Conservation (phyloP, 2,113 vertebrate species). For the Ancistrus triradiatus region DNA sequence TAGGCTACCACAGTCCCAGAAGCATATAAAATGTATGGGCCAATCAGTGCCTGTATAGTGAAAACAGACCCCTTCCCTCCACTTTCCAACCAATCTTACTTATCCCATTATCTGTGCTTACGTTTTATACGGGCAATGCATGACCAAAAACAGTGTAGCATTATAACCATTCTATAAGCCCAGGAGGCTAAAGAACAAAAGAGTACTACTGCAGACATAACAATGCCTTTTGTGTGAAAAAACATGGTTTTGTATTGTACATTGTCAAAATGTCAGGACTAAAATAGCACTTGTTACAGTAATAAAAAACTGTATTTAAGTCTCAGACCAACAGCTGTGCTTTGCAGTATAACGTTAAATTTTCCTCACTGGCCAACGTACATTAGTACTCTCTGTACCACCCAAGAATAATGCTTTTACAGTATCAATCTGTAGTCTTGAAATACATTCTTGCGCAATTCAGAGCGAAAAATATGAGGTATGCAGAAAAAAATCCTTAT, state of each 20-base stretch:
- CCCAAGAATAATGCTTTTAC: slow-evolving; percentile 48
- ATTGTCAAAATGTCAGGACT: not conserved
- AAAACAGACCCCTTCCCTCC: slow-evolving; percentile 31
- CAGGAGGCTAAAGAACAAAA: no score
- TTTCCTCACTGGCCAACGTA: not conserved
- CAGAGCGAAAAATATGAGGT: slow-evolving; percentile 42
- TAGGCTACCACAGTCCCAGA: no score
- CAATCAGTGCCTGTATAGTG: slow-evolving; percentile 48
- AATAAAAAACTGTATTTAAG: slow-evolving; percentile 26
- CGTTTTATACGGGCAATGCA: not conserved
- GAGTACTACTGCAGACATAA: no score
- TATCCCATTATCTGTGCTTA: slow-evolving; percentile 47
- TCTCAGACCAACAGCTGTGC: not conserved
- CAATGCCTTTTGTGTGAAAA: no score
- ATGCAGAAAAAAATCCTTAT: slow-evolving; percentile 40
- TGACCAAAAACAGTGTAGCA: no score
- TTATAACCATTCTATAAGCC: not conserved
- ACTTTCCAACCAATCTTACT: slow-evolving; percentile 40
- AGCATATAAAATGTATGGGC: no score
- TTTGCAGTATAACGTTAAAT: slow-evolving; percentile 27
- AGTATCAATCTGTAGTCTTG: slow-evolving; percentile 43
- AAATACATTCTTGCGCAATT: slow-evolving; percentile 44
- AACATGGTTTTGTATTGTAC: not conserved
- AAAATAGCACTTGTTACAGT: no score
- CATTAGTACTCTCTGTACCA: slow-evolving; percentile 26